Conservation (phyloP, 1,140 invertebrate species). For the Hypothenemus hampei region DNA sequence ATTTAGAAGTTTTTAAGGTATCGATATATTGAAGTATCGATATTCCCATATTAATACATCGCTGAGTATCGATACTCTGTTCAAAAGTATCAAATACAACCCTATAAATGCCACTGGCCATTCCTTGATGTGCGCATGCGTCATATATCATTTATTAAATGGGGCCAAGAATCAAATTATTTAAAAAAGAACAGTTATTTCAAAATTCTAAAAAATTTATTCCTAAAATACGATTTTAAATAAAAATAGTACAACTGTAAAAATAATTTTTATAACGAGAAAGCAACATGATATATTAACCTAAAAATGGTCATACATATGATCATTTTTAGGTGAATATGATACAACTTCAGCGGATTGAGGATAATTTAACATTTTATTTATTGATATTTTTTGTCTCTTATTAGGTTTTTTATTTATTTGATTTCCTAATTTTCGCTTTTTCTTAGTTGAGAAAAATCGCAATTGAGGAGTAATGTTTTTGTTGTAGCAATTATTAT, state of each 20-base stretch:
- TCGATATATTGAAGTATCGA: no score
- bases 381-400: background rate
- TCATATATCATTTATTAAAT: background rate
- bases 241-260: background rate
- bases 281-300: background rate
- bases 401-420: background rate
- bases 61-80: no score
- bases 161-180: background rate
- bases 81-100: no score
- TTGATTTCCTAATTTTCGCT: background rate
- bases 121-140: background rate
- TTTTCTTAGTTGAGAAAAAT: background rate
- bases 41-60: no score
- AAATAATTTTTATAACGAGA: background rate
- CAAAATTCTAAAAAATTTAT: background rate
- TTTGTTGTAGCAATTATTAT: background rate
- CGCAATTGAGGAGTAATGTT: background rate
- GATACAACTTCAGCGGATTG: background rate
- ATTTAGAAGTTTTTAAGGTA: no score
- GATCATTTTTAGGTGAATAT: background rate
- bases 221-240: background rate
- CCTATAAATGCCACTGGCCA: background rate
- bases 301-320: background rate
- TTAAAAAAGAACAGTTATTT: background rate
- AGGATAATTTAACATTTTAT: background rate